Evolutionary conservation across 2,797 vertebrate species (phyloP).

Genomic region (Sebastes cheni): DNA sequence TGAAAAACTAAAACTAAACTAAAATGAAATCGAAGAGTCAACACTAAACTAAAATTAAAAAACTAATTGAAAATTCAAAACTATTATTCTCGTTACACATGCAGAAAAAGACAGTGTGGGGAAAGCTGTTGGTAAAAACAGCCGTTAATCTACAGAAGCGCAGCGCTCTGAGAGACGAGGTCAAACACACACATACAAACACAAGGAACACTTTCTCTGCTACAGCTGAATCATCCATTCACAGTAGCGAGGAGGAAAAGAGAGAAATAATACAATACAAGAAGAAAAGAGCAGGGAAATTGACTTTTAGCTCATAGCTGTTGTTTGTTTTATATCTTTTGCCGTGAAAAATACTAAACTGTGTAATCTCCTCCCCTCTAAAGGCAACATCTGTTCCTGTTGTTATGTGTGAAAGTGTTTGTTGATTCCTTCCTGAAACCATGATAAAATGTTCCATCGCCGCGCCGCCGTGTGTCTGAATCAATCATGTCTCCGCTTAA

Average conservation of each 20-base stretch:
- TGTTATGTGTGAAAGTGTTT: conserved; percentile 75
- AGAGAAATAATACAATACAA: conserved; percentile 27
- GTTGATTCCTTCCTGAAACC: conserved; percentile 62
- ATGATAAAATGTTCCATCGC: conserved; percentile 66
- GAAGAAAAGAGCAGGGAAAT: conserved; percentile 51
- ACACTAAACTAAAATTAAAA: too few species aligned
- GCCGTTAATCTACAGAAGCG: neutral
- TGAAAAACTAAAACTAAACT: too few species aligned
- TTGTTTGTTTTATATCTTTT: conserved; percentile 11
- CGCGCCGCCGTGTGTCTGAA: conserved; percentile 51
- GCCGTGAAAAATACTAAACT: conserved; percentile 61
- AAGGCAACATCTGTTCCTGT: conserved; percentile 74
- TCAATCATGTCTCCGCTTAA: conserved; percentile 58
- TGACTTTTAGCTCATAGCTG: conserved; percentile 50
- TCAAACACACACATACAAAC: conserved; percentile 2
- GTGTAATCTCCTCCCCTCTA: conserved; percentile 52
- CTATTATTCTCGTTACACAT: too few species aligned
- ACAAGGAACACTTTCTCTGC: conserved; percentile 3
- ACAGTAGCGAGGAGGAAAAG: neutral
- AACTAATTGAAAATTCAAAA: too few species aligned
- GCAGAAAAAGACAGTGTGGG: neutral
- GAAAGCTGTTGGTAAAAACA: neutral
- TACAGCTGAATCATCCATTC: conserved; percentile 28
- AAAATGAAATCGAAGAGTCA: too few species aligned
- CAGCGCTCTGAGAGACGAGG: neutral